Evolutionary conservation across 37 sponge, comb jelly and placozoan genomes (phyloP), one percentile per base, ranked within the genome.

Genomic region (Geodia barretti): DNA sequence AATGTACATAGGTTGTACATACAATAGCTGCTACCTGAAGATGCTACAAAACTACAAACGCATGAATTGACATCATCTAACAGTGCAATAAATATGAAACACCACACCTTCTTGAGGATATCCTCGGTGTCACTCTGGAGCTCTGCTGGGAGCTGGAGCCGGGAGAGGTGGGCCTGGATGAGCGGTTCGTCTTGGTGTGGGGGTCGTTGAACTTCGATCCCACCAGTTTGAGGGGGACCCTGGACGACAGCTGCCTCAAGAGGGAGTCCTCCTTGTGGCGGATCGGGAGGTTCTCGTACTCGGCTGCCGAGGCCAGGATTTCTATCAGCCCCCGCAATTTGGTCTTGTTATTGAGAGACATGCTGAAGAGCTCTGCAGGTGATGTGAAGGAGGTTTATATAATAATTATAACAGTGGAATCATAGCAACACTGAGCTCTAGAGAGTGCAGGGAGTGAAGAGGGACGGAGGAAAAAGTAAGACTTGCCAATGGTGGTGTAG

Each of bases 121-220:
- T 92, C 95, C 40, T 96, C 97, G 25, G 95, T 96, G 89, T 98
- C 99, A 41, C 72, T 81, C 86, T 98, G 99, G 26, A 98, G 85
- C 79, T 98, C 99, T 63, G 97, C 87, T 1, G 97, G 91, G 21
- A 98, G 91, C 23, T 92, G 93, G 25, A 98, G 81, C 0, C 99
- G 90, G 30, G 95, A 94, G 64, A 98, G 75, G 80, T 98, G 99
- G 4, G 97, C 97, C 81, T 98, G 99, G 3, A 98, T 83, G 36
- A 98, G 91, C 26, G 96, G 83, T 98, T 96, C 38, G 97, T 88
- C 77, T 98, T 98, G 80, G 80, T 71, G 70, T 98, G 97, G 0
- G 97, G 93, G 73, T 98, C 95, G 64, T 91, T 92, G 79, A 86
- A 91, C 72, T 84, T 86, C 19, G 83, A 79, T 17, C 92, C 88